Percentiles rank a stretch among this genome's conserved stretches.
phyloP scores from a whole-genome alignment of 2,888 invertebrate genomes.

The Stramonita haemastoma region DNA sequence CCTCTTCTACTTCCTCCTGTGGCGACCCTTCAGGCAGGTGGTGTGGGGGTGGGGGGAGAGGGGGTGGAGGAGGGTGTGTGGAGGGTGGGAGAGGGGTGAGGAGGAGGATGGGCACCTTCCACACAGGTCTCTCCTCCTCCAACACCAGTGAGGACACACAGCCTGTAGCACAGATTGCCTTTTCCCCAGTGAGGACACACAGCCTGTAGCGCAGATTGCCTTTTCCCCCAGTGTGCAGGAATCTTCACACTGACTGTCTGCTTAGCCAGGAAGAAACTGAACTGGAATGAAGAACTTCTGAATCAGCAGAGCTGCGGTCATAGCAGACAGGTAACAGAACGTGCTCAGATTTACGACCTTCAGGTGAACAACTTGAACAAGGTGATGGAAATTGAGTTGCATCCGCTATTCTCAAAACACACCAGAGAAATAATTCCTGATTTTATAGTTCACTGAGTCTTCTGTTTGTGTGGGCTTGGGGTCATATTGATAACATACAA shows the following conservation, averaged over 20 bases:
- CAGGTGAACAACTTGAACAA: too few species aligned
- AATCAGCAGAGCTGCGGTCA: too few species aligned
- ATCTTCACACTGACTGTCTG: not conserved
- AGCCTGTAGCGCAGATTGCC: not conserved
- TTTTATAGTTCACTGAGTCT: too few species aligned
- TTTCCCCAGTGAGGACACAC: not conserved
- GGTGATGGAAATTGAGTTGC: too few species aligned
- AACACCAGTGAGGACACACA: not conserved
- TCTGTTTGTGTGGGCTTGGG: too few species aligned
- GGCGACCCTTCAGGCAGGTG: conserved; percentile 30
- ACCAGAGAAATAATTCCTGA: too few species aligned
- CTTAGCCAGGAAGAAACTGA: too few species aligned
- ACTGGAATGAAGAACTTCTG: too few species aligned
- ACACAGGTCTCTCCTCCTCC: not conserved
- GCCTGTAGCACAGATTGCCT: not conserved
- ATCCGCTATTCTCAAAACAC: too few species aligned
- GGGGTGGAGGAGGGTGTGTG: not conserved
- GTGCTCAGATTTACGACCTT: too few species aligned
- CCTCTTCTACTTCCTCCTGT: conserved; percentile 41
- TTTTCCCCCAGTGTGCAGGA: not conserved
- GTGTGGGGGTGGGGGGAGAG: not conserved
- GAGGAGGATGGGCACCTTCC: not conserved
- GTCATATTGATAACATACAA: too few species aligned
- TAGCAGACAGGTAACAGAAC: too few species aligned
- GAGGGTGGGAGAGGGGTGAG: not conserved